phyloP scores from a whole-genome alignment of 1,140 invertebrate genomes.

The Drosophila sucinea region DNA sequence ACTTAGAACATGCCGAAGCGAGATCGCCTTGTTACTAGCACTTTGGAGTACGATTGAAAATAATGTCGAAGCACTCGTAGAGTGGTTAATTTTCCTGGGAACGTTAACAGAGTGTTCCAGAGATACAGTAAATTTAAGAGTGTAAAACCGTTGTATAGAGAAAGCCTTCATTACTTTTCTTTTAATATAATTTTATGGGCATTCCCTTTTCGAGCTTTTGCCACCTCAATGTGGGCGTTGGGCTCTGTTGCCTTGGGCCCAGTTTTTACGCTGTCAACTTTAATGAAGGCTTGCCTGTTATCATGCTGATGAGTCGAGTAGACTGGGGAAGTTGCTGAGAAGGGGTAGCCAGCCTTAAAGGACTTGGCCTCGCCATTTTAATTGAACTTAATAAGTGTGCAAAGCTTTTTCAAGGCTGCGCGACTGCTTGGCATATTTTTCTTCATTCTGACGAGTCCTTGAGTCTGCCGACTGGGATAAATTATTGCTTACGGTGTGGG shows the following conservation, averaged over 20 bases:
- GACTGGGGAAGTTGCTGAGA: neutral
- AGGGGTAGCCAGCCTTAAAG: constrained; percentile 19
- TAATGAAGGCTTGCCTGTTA: constrained; percentile 36
- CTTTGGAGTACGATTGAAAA: no score
- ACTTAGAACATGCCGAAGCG: no score
- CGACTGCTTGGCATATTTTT: constrained; percentile 23
- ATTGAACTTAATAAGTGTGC: constrained; percentile 42
- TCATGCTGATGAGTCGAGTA: neutral
- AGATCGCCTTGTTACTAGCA: no score
- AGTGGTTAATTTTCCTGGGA: neutral
- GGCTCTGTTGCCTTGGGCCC: neutral
- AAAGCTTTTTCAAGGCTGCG: constrained; percentile 36
- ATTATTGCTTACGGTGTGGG: constrained; percentile 42
- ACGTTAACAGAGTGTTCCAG: neutral
- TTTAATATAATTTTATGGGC: constrained; percentile 32
- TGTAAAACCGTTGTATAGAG: neutral
- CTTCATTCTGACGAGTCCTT: constrained; percentile 31
- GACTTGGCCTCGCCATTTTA: constrained; percentile 36
- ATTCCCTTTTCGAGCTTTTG: constrained; percentile 19
- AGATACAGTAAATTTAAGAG: constrained; percentile 12
- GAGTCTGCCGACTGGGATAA: constrained; percentile 45
- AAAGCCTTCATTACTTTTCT: neutral
- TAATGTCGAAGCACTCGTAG: no score
- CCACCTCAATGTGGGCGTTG: neutral
- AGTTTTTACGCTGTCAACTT: constrained; percentile 29